phyloP scores from a whole-genome alignment of 2,888 invertebrate genomes.

The Drosophila kuntzei region DNA sequence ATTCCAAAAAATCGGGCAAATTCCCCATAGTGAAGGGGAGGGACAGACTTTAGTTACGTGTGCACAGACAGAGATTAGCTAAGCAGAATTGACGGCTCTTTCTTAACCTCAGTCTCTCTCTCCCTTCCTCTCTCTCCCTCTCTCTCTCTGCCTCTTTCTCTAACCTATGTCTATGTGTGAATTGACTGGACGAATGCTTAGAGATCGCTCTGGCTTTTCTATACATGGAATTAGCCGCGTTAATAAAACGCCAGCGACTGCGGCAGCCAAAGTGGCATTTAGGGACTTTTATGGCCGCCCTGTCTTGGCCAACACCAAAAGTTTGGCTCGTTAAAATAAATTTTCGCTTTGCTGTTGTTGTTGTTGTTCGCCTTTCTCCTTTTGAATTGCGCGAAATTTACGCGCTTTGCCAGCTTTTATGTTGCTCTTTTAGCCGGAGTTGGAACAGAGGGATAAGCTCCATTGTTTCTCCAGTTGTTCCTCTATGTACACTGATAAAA shows the following conservation, averaged over 20 bases:
- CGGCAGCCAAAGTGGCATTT: slow-evolving; percentile 72
- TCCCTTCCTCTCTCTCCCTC: not conserved
- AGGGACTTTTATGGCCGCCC: slow-evolving; percentile 66
- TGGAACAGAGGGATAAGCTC: not conserved
- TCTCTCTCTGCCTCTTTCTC: not conserved
- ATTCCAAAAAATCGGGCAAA: no score
- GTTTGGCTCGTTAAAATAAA: slow-evolving; percentile 76
- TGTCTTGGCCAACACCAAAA: slow-evolving; percentile 55
- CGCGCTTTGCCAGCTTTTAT: slow-evolving; percentile 65
- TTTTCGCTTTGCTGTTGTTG: slow-evolving; percentile 45
- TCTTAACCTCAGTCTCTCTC: not conserved
- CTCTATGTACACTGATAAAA: not conserved
- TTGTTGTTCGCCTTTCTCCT: slow-evolving; percentile 17
- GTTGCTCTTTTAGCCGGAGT: slow-evolving; percentile 38
- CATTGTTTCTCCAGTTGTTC: slow-evolving; percentile 7
- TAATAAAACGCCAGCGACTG: slow-evolving; percentile 72
- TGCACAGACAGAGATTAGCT: slow-evolving; percentile 71
- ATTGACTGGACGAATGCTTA: slow-evolving; percentile 31
- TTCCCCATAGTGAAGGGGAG: no score
- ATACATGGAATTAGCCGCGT: slow-evolving; percentile 72
- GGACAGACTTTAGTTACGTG: slow-evolving; percentile 60
- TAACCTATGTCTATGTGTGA: not conserved
- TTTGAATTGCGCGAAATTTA: slow-evolving; percentile 60
- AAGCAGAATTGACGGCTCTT: slow-evolving; percentile 72
- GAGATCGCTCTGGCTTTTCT: slow-evolving; percentile 31